Conservation (phyloP, 2,113 vertebrate species). For the Nanorana parkeri region DNA sequence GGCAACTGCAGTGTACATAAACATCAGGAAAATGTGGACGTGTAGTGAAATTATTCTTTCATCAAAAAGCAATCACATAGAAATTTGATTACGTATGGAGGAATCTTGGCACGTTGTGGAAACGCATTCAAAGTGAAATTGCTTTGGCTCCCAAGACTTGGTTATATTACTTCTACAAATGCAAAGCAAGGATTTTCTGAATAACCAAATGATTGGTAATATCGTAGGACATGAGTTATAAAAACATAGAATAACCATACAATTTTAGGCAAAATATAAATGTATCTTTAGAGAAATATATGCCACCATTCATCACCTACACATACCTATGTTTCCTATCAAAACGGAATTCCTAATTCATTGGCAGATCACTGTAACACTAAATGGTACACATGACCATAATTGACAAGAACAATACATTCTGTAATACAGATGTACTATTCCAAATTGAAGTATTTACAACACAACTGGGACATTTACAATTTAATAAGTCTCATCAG, state of each 20-base stretch:
- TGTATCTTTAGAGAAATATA: background rate
- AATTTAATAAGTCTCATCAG: too few relatives aligned
- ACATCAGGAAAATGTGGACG: background rate
- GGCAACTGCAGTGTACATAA: background rate
- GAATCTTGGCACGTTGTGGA: background rate
- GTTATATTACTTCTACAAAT: constrained; percentile 4
- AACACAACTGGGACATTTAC: too few relatives aligned
- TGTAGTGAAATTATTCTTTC: constrained; percentile 16
- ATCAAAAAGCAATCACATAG: constrained; percentile 35
- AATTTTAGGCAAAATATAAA: background rate
- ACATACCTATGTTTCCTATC: too few relatives aligned
- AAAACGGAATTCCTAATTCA: too few relatives aligned
- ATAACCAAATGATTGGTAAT: background rate
- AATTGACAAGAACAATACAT: too few relatives aligned
- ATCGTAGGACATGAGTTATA: background rate
- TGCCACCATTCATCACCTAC: too few relatives aligned
- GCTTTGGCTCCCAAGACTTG: background rate
- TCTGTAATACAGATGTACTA: too few relatives aligned
- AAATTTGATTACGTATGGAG: constrained; percentile 4
- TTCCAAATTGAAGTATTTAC: too few relatives aligned
- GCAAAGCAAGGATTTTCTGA: constrained; percentile 3
- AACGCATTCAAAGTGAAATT: constrained; percentile 26
- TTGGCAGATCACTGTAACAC: too few relatives aligned
- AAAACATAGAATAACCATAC: background rate
- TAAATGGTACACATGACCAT: too few relatives aligned